Base-by-base conservation (phyloP, 2,113 vertebrate genomes). In the Bettongia penicillata region DNA sequence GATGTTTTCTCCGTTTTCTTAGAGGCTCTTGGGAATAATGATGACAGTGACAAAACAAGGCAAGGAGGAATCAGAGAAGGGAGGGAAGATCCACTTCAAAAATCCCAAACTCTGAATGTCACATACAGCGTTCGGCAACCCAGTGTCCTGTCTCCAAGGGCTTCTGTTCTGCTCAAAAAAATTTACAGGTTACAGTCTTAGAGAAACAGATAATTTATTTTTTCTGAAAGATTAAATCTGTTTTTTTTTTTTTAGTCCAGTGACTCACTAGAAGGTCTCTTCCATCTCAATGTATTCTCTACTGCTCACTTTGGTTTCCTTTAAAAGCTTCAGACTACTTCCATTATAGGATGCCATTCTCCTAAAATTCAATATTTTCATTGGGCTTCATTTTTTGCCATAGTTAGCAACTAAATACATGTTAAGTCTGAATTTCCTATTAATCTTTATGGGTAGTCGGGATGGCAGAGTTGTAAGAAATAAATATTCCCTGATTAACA, bases 151-250 rank as follows among this genome's bases (percentile, higher is more conserved):
- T 19, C 19, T 6, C 5, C 37, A 84, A n/a, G 9, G 91, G 23
- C 26, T 53, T 53, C 48, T 0, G 43, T 16, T 22, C 48, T 57
- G 10, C 90, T 93, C 3, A 8, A 8, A 14, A 14, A 37, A 2
- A 0, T 31, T 3, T 11, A 48, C 57, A 37, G 53, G 51, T 61
- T n/a, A 9, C 0, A 0, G 37, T 48, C 2, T 43, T 84, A 84
- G 68, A 84, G 16, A 84, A 37, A 51, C 95, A 23, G 90, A 68
- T 53, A 2, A 61, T 84, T 2, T 89, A 37, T 92, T 90, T 47
- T 92, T 93, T 90, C 91, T 5, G 50, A 91, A 97, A 96, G 97
- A 94, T 90, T 94, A 93, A 16, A 90, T 95, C 96, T 50, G 9
- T 92, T 43, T 77, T 77, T 68, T 61, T 16, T 19, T n/a, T 91